These are phyloP conservation scores for Anodontia alba DNA, from an alignment of 2,888 invertebrate species.

Conservation along the genomic window DNA sequence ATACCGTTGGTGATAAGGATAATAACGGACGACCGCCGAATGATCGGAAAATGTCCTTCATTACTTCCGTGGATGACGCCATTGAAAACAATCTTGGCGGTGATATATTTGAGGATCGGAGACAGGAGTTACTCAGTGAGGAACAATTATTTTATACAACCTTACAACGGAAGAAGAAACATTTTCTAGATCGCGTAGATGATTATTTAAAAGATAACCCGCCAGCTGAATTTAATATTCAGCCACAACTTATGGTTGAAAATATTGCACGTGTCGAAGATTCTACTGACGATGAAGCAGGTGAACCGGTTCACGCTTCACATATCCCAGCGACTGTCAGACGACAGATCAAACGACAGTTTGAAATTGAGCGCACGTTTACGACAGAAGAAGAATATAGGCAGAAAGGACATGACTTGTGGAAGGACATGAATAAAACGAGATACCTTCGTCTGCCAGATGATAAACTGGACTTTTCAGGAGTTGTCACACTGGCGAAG, in stretches of 20 bases:
- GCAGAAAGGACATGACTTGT: constrained; percentile 66
- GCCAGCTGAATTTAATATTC: constrained; percentile 43
- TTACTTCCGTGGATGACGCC: constrained; percentile 58
- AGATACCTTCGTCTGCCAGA: constrained; percentile 79
- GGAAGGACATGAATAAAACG: constrained; percentile 81
- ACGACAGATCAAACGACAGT: constrained; percentile 38
- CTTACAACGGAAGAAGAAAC: constrained; percentile 69
- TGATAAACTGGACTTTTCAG: constrained; percentile 77
- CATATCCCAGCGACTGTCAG: constrained; percentile 31
- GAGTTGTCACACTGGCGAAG: constrained; percentile 77
- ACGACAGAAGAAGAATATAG: constrained; percentile 71
- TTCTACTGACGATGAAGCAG: constrained; percentile 47
- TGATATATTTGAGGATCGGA: constrained; percentile 75
- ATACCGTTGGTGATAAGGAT: constrained; percentile 67
- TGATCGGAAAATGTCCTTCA: constrained; percentile 28
- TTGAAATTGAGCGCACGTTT: constrained; percentile 64
- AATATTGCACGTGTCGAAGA: constrained; percentile 32
- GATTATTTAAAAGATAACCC: constrained; percentile 67
- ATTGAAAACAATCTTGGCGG: constrained; percentile 72
- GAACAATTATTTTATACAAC: constrained; percentile 66
- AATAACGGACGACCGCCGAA: constrained; percentile 23
- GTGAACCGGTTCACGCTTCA: constrained; percentile 19
- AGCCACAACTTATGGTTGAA: constrained; percentile 24
- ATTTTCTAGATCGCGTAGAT: constrained; percentile 69
- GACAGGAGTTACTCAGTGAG: constrained; percentile 74